Evolutionary conservation across 1,140 invertebrate genomes (phyloP).

Genomic region (Cryptotermes secundus): DNA sequence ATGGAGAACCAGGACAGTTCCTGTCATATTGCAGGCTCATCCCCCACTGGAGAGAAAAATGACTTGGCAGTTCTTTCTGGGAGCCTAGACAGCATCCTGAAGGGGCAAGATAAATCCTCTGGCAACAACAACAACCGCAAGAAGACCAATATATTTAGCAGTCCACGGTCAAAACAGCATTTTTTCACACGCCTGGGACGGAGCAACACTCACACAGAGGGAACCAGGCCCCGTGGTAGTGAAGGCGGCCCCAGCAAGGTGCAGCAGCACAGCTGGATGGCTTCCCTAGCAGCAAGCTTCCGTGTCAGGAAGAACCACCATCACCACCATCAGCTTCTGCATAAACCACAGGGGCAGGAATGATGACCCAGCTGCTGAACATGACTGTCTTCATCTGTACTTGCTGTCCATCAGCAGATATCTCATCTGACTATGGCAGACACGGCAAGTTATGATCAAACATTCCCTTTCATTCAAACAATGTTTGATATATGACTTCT

Average conservation of each 20-base stretch:
- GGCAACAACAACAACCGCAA: not conserved
- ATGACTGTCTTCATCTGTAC: not conserved
- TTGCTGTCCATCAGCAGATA: not conserved
- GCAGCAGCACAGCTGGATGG: not conserved
- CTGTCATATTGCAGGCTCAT: not conserved
- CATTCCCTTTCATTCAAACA: no score
- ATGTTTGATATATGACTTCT: no score
- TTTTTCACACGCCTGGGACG: not conserved
- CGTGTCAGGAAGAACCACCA: not conserved
- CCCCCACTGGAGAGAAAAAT: not conserved
- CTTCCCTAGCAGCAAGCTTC: not conserved
- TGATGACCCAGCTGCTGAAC: not conserved
- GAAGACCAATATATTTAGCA: not conserved
- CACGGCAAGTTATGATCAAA: no score
- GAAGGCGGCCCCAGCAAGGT: no score
- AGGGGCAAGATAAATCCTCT: not conserved
- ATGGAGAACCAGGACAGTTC: no score
- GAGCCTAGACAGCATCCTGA: slow-evolving; percentile 29
- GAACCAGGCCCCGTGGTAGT: not conserved
- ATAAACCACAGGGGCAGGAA: not conserved
- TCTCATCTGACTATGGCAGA: no score
- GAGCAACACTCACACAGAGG: not conserved
- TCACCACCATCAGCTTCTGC: not conserved
- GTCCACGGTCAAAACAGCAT: not conserved
- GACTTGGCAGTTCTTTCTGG: not conserved